Percentiles rank a stretch among this genome's conserved stretches.
Evolutionary conservation across 2,888 invertebrate species (phyloP).

Genomic region (Ptilodon capucinus): DNA sequence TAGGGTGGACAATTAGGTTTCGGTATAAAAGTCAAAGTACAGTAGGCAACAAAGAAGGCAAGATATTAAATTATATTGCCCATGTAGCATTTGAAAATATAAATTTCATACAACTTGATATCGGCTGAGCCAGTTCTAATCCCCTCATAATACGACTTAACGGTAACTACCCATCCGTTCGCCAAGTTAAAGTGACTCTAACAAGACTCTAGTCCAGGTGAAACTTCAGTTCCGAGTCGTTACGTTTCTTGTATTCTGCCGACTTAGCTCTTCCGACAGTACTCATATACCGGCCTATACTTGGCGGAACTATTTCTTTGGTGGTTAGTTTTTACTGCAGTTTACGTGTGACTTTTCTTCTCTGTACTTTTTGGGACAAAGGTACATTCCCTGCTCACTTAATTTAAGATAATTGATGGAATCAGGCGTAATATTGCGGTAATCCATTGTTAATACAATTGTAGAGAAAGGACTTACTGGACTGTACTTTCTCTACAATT

Average conservation of each 20-base stretch:
- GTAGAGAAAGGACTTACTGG: too few species aligned
- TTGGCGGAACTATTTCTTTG: conserved; percentile 7
- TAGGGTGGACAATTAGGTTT: too few species aligned
- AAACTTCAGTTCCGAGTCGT: conserved; percentile 37
- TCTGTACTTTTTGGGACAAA: too few species aligned
- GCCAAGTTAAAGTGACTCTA: conserved; percentile 37
- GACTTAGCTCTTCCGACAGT: conserved; percentile 20
- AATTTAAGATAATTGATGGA: too few species aligned
- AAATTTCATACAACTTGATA: not conserved
- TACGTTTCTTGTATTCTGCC: conserved; percentile 30
- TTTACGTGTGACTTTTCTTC: not conserved
- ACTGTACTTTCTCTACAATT: too few species aligned
- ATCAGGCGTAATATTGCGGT: too few species aligned
- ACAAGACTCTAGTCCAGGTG: conserved; percentile 39
- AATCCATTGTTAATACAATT: too few species aligned
- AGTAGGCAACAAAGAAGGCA: too few species aligned
- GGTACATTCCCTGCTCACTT: too few species aligned
- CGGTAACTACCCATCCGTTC: conserved; percentile 37
- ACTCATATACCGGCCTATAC: conserved; percentile 11
- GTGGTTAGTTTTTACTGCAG: conserved; percentile 3
- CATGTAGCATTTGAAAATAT: not conserved
- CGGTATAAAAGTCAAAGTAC: too few species aligned
- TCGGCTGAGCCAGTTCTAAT: conserved; percentile 18
- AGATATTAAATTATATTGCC: too few species aligned
- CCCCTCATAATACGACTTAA: conserved; percentile 12